Conservation (phyloP, 2,888 invertebrate genomes). For the Ectemnius lituratus region DNA sequence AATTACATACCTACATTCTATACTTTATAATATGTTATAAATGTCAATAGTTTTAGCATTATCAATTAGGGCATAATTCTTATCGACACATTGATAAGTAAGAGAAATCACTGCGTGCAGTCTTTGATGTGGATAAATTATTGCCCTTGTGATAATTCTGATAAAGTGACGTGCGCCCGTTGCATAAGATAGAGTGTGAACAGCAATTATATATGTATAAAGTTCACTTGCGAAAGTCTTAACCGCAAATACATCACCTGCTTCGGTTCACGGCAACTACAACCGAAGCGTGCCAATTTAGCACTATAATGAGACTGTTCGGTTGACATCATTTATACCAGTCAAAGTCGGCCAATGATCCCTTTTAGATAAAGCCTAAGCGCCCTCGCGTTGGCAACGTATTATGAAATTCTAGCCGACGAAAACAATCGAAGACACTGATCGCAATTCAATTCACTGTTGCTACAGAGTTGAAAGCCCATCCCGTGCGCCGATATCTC, state of each 20-base stretch:
- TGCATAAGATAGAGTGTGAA: conserved; percentile 28
- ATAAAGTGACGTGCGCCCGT: conserved; percentile 25
- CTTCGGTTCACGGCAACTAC: conserved; percentile 32
- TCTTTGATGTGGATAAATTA: conserved; percentile 46
- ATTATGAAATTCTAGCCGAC: conserved; percentile 47
- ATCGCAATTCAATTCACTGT: no score
- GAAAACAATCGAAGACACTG: conserved; percentile 32
- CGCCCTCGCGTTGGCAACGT: conserved; percentile 35
- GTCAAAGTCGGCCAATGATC: conserved; percentile 60
- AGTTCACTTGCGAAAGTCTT: conserved; percentile 49
- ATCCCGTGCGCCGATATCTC: no score
- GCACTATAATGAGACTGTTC: conserved; percentile 29
- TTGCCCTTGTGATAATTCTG: conserved; percentile 48
- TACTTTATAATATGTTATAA: conserved; percentile 1
- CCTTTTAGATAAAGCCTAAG: conserved; percentile 49
- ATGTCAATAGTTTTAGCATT: conserved; percentile 16
- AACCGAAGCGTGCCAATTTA: conserved; percentile 51
- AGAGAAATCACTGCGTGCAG: conserved; percentile 31
- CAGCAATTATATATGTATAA: conserved; percentile 55
- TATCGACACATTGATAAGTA: conserved; percentile 31
- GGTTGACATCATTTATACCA: conserved; percentile 47
- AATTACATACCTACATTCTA: no score
- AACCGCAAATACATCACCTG: conserved; percentile 43
- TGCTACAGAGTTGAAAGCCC: no score
- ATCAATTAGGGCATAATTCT: conserved; percentile 3